Percentiles rank a stretch among this genome's conserved stretches.
Evolutionary conservation across 2,888 invertebrate genomes (phyloP).

Genomic region (Antheraea yamamai): DNA sequence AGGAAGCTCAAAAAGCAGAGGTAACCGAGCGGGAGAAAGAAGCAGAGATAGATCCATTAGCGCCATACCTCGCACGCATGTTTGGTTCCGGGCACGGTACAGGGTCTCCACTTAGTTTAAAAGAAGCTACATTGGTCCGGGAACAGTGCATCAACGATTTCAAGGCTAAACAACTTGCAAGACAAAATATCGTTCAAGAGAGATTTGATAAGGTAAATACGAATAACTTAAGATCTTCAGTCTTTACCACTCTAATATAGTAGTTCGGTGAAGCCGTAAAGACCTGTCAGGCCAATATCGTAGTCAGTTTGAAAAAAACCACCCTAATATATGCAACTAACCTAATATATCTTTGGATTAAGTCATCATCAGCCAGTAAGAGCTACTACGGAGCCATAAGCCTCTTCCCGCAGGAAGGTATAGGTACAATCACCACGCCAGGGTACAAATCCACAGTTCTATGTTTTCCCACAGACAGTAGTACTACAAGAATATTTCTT

Average conservation of each 20-base stretch:
- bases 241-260: background rate
- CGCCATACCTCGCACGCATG: constrained; percentile 84
- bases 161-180: constrained; percentile 82
- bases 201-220: constrained; percentile 83
- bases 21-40: constrained; percentile 83
- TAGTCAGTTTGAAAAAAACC: no score
- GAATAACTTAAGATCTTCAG: background rate
- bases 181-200: constrained; percentile 85
- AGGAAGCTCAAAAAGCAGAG: constrained; percentile 78
- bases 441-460: no score
- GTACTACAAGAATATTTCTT: no score
- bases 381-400: no score
- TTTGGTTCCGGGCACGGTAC: constrained; percentile 72
- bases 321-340: no score
- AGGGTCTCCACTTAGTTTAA: constrained; percentile 62
- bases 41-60: constrained; percentile 83
- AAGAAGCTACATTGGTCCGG: constrained; percentile 75
- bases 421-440: no score
- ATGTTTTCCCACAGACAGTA: no score
- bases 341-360: no score
- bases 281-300: no score
- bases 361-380: no score
- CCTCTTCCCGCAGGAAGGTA: no score
- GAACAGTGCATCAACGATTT: constrained; percentile 86
- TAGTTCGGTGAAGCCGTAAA: no score